phyloP scores from a whole-genome alignment of 2,113 vertebrate species.

The Psittacara wagleri region DNA sequence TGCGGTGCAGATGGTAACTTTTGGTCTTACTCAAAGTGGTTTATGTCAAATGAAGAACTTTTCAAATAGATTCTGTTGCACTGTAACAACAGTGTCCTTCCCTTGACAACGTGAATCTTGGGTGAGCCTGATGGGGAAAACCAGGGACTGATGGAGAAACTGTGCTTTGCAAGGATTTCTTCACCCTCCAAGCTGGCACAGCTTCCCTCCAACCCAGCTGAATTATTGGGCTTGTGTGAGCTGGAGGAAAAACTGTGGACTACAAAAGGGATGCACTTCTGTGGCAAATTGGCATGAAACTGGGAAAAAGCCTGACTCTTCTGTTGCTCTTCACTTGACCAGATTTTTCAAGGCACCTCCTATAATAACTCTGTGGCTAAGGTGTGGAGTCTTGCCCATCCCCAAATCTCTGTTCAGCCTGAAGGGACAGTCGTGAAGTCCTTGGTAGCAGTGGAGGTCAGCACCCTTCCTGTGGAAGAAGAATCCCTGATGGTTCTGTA shows the following conservation, averaged over 20 bases:
- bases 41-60: background rate
- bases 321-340: background rate
- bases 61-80: background rate
- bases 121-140: background rate
- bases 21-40: background rate
- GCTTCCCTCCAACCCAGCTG: background rate
- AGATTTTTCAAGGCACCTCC: conserved; percentile 69
- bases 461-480: background rate
- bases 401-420: conserved; percentile 68
- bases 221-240: background rate
- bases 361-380: conserved; percentile 61
- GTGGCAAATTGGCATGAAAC: background rate
- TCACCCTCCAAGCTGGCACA: background rate
- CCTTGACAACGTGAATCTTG: background rate
- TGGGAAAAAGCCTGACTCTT: background rate
- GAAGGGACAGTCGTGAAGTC: conserved; percentile 61
- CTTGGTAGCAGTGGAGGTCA: conserved; percentile 63
- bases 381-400: conserved; percentile 73
- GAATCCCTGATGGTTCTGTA: conserved; percentile 34
- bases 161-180: background rate
- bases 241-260: background rate
- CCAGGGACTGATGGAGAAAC: background rate
- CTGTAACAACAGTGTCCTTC: background rate
- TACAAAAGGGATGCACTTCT: background rate
- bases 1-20: conserved; percentile 58